These are phyloP conservation scores for Sparus aurata DNA, from an alignment of 2,797 vertebrate genomes.

Conservation along the genomic window DNA sequence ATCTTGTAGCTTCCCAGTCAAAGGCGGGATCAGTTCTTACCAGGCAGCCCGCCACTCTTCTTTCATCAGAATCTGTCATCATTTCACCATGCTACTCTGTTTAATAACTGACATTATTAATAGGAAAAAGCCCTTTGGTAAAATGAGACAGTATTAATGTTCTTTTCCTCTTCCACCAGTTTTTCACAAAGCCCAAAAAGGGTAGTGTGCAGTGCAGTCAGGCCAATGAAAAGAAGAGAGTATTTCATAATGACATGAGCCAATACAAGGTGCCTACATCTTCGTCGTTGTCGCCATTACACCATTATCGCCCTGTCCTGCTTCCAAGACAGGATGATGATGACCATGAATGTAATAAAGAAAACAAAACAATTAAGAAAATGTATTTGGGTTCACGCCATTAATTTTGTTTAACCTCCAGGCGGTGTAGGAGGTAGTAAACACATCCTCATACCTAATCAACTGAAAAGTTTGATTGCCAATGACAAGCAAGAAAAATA, in stretches of 20 bases:
- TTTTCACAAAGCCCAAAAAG: slow-evolving; percentile 24
- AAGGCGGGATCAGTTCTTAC: slow-evolving; percentile 19
- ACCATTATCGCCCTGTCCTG: slow-evolving; percentile 9
- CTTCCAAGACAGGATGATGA: neutral
- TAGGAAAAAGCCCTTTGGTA: slow-evolving; percentile 12
- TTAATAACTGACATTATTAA: slow-evolving; percentile 51
- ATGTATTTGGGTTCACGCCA: neutral
- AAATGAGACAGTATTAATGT: slow-evolving; percentile 13
- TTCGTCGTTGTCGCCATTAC: slow-evolving; percentile 6
- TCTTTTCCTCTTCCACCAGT: slow-evolving; percentile 22
- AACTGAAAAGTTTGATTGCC: too few species aligned
- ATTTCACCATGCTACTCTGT: slow-evolving; percentile 33
- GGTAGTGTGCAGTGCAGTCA: neutral
- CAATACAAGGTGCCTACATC: neutral
- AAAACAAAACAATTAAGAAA: neutral
- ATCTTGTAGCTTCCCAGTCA: slow-evolving; percentile 35
- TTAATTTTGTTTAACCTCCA: slow-evolving; percentile 3
- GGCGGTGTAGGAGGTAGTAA: neutral
- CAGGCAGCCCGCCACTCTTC: slow-evolving; percentile 33
- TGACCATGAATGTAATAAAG: neutral
- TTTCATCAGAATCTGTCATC: slow-evolving; percentile 41
- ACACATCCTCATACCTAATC: neutral
- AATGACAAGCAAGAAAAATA: too few species aligned
- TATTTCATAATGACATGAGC: slow-evolving; percentile 20
- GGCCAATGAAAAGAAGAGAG: slow-evolving; percentile 24